A percentile compares a stretch with the other conserved stretches of the same genome.
Conservation (phyloP, 1,140 invertebrate genomes). For the Sycophaga agraensis region DNA sequence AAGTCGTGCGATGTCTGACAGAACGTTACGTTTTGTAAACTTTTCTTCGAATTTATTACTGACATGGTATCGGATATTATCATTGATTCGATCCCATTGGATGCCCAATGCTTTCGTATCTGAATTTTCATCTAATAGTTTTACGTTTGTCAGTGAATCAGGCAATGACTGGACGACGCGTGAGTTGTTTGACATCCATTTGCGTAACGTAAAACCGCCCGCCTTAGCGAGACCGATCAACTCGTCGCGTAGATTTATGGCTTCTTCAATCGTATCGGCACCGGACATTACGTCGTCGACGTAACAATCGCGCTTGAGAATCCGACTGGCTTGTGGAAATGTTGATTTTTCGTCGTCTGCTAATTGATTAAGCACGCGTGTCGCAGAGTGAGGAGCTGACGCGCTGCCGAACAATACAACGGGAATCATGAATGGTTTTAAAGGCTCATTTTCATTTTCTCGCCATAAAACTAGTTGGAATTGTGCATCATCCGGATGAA, state of each 20-base stretch:
- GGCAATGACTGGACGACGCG: not conserved
- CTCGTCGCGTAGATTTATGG: not conserved
- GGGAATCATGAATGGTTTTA: not conserved
- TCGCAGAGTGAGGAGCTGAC: not conserved
- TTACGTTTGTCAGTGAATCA: too few species aligned
- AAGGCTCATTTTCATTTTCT: not conserved
- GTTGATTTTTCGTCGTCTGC: slow-evolving; percentile 1
- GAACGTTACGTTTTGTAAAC: slow-evolving; percentile 14
- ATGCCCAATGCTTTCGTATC: not conserved
- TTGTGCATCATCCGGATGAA: too few species aligned
- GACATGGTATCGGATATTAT: not conserved
- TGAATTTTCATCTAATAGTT: too few species aligned
- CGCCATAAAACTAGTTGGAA: too few species aligned
- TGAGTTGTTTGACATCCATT: not conserved
- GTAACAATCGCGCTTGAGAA: not conserved
- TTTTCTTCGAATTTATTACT: not conserved
- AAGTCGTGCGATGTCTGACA: slow-evolving; percentile 17
- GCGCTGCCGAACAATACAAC: not conserved
- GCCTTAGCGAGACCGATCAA: not conserved
- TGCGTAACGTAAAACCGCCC: not conserved
- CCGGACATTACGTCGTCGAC: not conserved
- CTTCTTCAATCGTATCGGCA: not conserved
- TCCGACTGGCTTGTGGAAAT: not conserved
- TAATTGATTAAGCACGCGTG: slow-evolving; percentile 3
- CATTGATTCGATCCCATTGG: not conserved